These are phyloP conservation scores for Cyprinodon variegatus DNA, from an alignment of 2,113 vertebrate species.

Conservation along the genomic window DNA sequence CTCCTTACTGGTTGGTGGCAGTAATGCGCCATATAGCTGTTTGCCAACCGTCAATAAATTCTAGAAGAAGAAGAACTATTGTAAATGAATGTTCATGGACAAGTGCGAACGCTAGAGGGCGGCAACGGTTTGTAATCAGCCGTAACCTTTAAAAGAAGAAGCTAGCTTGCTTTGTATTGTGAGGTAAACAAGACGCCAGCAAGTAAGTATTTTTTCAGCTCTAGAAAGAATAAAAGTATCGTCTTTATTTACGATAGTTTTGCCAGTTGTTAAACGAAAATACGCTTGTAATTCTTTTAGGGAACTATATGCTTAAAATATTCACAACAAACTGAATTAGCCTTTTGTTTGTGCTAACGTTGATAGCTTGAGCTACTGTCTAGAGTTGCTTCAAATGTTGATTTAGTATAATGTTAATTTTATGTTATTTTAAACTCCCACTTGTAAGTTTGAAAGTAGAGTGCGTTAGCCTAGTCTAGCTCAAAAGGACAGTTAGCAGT, in stretches of 20 bases:
- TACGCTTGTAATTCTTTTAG: background rate
- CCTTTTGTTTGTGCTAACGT: background rate
- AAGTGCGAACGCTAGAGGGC: background rate
- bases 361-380: background rate
- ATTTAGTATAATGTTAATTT: background rate
- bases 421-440: too few species aligned
- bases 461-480: too few species aligned
- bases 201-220: background rate
- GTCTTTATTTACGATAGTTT: too few species aligned
- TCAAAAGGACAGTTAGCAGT: background rate
- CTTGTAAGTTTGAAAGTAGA: too few species aligned
- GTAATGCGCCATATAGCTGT: too few species aligned
- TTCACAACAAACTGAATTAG: background rate
- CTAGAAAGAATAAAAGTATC: too few species aligned
- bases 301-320: too few species aligned
- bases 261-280: background rate
- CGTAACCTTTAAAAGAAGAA: background rate
- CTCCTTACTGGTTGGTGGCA: too few species aligned
- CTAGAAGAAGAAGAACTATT: too few species aligned
- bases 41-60: too few species aligned
- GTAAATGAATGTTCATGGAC: too few species aligned
- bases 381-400: background rate
- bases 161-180: too few species aligned
- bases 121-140: background rate
- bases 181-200: background rate